phyloP scores from a whole-genome alignment of 1,140 invertebrate species.

The Hypsibius dujardini region DNA sequence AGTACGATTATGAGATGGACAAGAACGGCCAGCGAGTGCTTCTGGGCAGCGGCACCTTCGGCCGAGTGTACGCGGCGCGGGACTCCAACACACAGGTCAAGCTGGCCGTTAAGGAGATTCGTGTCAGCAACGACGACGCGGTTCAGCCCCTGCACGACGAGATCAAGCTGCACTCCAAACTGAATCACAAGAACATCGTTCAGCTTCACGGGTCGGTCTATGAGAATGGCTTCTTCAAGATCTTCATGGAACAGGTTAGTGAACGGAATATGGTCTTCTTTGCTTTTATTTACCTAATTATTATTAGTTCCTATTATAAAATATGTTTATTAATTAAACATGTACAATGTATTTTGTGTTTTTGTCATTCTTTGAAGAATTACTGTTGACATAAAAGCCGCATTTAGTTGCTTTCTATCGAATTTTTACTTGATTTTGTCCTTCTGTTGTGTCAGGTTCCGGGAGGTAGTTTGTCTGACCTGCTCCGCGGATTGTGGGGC shows the following conservation, averaged over 20 bases:
- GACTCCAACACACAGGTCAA: conserved; percentile 84
- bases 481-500: conserved; percentile 81
- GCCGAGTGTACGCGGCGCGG: conserved; percentile 78
- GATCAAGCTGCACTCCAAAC: conserved; percentile 86
- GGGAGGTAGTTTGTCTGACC: conserved; percentile 67
- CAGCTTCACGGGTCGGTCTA: conserved; percentile 87
- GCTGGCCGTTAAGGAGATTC: conserved; percentile 95
- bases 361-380: too few species aligned
- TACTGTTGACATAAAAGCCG: too few species aligned
- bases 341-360: too few species aligned
- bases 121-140: conserved; percentile 83
- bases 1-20: conserved; percentile 93
- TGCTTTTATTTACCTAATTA: too few species aligned
- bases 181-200: conserved; percentile 91
- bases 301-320: too few species aligned
- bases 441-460: too few species aligned
- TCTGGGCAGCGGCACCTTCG: conserved; percentile 87
- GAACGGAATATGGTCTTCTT: too few species aligned
- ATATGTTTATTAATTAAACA: too few species aligned
- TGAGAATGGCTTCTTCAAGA: conserved; percentile 86
- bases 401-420: too few species aligned
- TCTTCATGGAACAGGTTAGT: conserved; percentile 99
- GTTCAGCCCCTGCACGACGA: conserved; percentile 97
- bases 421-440: too few species aligned
- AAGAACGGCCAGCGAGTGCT: conserved; percentile 67